Conservation (phyloP, 1,140 invertebrate species). For the Scaptomyza montana region DNA sequence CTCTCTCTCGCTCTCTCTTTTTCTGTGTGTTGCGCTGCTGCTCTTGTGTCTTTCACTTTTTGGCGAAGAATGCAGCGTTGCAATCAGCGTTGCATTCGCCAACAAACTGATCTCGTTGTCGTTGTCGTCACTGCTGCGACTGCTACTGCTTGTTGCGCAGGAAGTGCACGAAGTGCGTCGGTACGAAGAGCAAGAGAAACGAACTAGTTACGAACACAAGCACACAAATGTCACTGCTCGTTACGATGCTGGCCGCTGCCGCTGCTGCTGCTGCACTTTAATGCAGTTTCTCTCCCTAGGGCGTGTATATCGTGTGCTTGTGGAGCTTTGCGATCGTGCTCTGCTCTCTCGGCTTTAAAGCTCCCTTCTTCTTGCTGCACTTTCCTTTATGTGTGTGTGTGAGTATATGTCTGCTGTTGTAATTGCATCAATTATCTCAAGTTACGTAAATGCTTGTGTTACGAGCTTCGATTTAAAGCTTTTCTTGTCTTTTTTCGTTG, state of each 20-base stretch:
- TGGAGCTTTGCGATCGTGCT: conserved; percentile 60
- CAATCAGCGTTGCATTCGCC: conserved; percentile 78
- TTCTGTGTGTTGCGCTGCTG: not conserved
- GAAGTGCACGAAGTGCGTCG: conserved; percentile 71
- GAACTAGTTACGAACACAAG: conserved; percentile 68
- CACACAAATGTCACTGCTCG: not conserved
- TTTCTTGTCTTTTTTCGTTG: conserved; percentile 30
- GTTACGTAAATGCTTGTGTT: conserved; percentile 55
- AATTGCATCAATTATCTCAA: conserved; percentile 56
- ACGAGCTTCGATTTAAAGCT: conserved; percentile 45
- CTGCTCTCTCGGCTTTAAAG: conserved; percentile 31
- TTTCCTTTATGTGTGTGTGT: conserved; percentile 14
- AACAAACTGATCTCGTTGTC: conserved; percentile 67
- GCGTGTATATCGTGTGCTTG: conserved; percentile 40
- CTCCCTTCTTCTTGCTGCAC: conserved; percentile 31
- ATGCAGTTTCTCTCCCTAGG: conserved; percentile 38
- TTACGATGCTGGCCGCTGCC: conserved; percentile 40
- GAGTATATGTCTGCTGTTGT: not conserved
- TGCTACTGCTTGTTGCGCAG: conserved; percentile 51
- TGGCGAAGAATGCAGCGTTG: conserved; percentile 70
- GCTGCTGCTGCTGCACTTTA: conserved; percentile 51
- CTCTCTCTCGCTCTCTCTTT: not conserved
- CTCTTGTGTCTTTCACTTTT: conserved; percentile 55
- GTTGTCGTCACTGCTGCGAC: conserved; percentile 43
- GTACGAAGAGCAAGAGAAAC: conserved; percentile 32